These are phyloP conservation scores for Andricus curvator DNA, from an alignment of 2,888 invertebrate genomes.

Conservation along the genomic window DNA sequence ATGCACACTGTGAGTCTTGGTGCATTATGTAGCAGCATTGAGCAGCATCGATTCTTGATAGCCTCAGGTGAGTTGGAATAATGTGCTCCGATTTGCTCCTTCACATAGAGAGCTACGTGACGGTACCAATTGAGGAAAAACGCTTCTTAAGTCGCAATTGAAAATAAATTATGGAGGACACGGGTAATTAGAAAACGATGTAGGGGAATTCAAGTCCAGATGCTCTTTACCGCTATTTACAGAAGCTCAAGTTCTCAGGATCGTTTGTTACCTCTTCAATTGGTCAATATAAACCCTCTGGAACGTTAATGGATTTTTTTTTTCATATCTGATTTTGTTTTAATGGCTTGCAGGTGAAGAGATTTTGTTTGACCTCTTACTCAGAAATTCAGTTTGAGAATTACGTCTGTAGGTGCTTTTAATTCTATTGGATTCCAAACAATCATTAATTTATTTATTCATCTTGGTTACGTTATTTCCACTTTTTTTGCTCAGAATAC, in stretches of 20 bases:
- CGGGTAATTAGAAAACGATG: constrained; percentile 10
- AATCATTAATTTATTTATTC: too few relatives aligned
- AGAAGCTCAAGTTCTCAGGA: not conserved
- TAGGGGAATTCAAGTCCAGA: not conserved
- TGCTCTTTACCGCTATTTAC: not conserved
- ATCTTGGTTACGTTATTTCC: too few relatives aligned
- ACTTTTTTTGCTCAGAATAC: too few relatives aligned
- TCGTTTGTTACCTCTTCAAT: not conserved
- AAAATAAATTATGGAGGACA: constrained; percentile 16
- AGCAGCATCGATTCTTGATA: constrained; percentile 28
- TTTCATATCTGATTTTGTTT: not conserved
- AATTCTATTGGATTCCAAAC: too few relatives aligned
- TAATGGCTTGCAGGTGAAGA: not conserved
- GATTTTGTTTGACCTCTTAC: not conserved
- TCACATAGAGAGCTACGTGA: not conserved
- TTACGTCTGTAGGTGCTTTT: not conserved
- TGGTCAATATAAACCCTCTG: not conserved
- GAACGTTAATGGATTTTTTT: not conserved
- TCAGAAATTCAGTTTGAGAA: not conserved
- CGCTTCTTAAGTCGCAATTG: not conserved
- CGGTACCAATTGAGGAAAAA: not conserved
- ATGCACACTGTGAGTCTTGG: not conserved
- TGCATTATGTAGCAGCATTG: constrained; percentile 17
- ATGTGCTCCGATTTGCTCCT: constrained; percentile 29
- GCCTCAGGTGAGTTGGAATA: constrained; percentile 20